Base-by-base conservation (phyloP, 2,888 invertebrate genomes). In the Melanchra persicariae region DNA sequence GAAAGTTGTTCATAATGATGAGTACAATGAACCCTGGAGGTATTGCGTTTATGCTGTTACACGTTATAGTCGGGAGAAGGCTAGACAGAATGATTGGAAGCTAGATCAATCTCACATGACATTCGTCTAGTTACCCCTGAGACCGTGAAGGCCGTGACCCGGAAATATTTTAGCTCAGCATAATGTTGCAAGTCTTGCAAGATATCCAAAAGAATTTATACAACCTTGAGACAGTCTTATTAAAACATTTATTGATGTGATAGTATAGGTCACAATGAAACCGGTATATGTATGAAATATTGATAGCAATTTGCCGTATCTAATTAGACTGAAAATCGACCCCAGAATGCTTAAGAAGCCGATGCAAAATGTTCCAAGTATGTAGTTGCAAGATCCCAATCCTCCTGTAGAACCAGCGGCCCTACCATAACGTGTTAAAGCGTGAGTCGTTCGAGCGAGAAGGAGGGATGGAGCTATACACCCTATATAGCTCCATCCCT, bases 341-440 rank as follows among this genome's bases (percentile, higher is more conserved):
- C 15, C 19, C 17, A 49, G 45, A 40, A 43, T 34, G n/a, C 4
- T 19, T 5, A 12, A 43, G 22, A 24, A 30, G 6, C 22, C 19
- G 9, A 71, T 10, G 24, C 7, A 24, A 30, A 15, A 57, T 72
- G 45, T 52, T 73, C 58, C 37, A 58, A 72, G n/a, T 58, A 1
- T 30, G 19, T n/a, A 5, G 34, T 73, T 72, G 47, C 22, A 2
- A 59, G 22, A 58, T 40, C 2, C 12, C 19, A 66, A 49, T 66
- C 30, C 45, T 45, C 26, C 57, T n/a, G n/a, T n/a, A n/a, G n/a
- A n/a, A n/a, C n/a, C n/a, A n/a, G n/a, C n/a, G n/a, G n/a, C n/a
- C n/a, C n/a, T n/a, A n/a, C n/a, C n/a, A n/a, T n/a, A n/a, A n/a
- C n/a, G n/a, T n/a, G n/a, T n/a, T n/a, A n/a, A n/a, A n/a, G n/a